Conservation (phyloP, 2,113 vertebrate genomes). For the Xyrauchen texanus region DNA sequence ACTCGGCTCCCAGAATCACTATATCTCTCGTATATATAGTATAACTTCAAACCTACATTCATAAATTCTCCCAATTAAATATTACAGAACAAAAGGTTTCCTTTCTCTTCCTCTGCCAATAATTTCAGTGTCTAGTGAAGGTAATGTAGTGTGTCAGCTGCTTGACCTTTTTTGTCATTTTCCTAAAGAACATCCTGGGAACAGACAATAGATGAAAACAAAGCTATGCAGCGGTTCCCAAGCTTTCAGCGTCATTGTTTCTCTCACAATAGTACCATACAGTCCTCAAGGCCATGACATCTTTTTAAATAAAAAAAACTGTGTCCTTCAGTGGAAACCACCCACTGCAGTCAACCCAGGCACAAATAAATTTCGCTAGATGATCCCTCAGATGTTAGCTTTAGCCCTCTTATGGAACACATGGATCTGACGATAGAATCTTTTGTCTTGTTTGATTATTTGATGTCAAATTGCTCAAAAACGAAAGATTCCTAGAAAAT, state of each 20-base stretch:
- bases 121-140: conserved; percentile 25
- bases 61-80: background rate
- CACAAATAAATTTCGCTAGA: background rate
- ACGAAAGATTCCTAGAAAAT: too few relatives aligned
- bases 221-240: conserved; percentile 53
- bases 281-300: conserved; percentile 25
- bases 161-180: conserved; percentile 44
- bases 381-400: background rate
- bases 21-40: background rate
- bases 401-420: background rate
- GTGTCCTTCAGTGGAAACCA: background rate
- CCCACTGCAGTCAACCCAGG: conserved; percentile 18
- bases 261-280: conserved; percentile 42
- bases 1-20: background rate
- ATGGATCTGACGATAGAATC: background rate
- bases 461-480: background rate
- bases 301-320: conserved; percentile 18
- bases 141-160: conserved; percentile 45
- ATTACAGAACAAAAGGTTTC: conserved; percentile 10
- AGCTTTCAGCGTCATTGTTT: conserved; percentile 49
- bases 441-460: background rate
- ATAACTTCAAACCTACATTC: background rate
- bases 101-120: conserved; percentile 26
- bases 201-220: conserved; percentile 59
- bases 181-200: conserved; percentile 59